These are phyloP conservation scores for Holothuria scabra DNA, from an alignment of 53 echinoderm and acorn worm species.

Conservation along the genomic window DNA sequence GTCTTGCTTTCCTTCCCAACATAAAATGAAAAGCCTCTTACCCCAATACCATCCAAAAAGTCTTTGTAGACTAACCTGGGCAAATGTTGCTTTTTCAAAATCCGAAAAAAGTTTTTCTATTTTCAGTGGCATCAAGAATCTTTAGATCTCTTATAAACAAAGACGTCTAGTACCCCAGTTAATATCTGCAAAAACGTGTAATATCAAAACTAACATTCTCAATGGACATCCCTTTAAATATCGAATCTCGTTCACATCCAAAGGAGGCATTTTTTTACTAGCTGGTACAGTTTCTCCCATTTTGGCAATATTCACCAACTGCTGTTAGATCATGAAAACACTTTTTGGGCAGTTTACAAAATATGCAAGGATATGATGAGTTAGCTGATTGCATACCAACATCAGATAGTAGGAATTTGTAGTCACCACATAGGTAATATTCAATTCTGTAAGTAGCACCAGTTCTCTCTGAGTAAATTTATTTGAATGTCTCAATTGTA, in stretches of 20 bases:
- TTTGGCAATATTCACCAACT: not conserved
- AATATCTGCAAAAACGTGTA: slow-evolving; percentile 12
- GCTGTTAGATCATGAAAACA: not conserved
- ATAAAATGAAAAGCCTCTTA: slow-evolving; percentile 8
- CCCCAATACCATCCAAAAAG: not conserved
- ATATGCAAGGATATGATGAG: no score
- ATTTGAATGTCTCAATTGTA: not conserved
- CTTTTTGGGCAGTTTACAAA: no score
- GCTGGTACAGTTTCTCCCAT: not conserved
- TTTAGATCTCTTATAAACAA: slow-evolving; percentile 9
- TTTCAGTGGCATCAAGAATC: not conserved
- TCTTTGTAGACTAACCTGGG: not conserved
- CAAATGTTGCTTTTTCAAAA: not conserved
- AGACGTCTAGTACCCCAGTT: not conserved
- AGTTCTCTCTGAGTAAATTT: not conserved
- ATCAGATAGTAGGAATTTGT: slow-evolving; percentile 9
- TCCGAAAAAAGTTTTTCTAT: not conserved
- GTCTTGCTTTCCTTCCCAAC: slow-evolving; percentile 7
- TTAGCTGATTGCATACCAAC: no score
- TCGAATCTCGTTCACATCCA: not conserved
- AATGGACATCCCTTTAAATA: not conserved
- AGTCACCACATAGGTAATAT: slow-evolving; percentile 5
- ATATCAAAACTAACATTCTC: slow-evolving; percentile 3
- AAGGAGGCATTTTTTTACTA: not conserved
- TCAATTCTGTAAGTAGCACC: not conserved